Evolutionary conservation across 2,797 vertebrate genomes (phyloP).

Genomic region (Eutrigla gurnardus): DNA sequence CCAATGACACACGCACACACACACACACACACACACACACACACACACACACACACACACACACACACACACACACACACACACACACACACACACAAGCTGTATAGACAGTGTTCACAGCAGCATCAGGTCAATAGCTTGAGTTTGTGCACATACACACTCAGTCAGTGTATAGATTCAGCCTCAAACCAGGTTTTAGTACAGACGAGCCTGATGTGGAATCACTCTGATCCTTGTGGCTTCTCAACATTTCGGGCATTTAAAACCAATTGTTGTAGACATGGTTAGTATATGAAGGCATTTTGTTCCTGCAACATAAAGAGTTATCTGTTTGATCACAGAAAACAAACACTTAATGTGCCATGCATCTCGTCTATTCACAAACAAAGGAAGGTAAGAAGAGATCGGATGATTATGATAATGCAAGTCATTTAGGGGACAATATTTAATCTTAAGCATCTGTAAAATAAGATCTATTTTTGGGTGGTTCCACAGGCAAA

Average conservation of each 20-base stretch:
- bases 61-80: conserved; percentile 28
- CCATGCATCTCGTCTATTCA: neutral
- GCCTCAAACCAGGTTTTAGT: conserved; percentile 12
- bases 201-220: neutral
- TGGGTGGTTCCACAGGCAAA: neutral
- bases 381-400: conserved; percentile 14
- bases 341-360: conserved; percentile 24
- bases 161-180: conserved; percentile 34
- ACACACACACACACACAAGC: conserved; percentile 37
- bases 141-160: conserved; percentile 23
- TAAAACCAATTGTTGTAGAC: neutral
- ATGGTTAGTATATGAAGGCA: conserved; percentile 6
- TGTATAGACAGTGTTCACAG: conserved; percentile 44
- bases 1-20: conserved; percentile 56
- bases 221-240: neutral
- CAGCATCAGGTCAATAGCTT: conserved; percentile 44
- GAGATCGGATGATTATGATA: conserved; percentile 13
- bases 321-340: conserved; percentile 19
- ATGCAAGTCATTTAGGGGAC: conserved; percentile 19
- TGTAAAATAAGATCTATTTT: conserved; percentile 26
- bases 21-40: conserved; percentile 24
- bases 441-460: conserved; percentile 31
- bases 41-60: conserved; percentile 22
- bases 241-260: conserved; percentile 6
- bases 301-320: conserved; percentile 31